A percentile compares a stretch with the other conserved stretches of the same genome.
Evolutionary conservation across 2,888 invertebrate genomes (phyloP).

Genomic region (Hirtodrosophila histrioides): DNA sequence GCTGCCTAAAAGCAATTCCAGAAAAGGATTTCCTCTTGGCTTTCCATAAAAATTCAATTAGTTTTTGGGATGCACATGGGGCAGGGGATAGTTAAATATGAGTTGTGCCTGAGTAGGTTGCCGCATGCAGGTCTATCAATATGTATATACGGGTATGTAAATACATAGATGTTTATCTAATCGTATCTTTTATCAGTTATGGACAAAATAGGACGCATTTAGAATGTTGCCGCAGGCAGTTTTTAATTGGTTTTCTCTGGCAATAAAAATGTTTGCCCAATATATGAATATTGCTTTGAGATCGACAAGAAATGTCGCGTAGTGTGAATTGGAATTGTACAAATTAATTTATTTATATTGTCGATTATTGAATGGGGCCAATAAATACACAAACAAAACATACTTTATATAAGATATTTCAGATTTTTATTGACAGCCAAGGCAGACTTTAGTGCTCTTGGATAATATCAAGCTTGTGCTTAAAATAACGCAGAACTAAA

Average conservation of each 20-base stretch:
- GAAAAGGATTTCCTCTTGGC: constrained; percentile 19
- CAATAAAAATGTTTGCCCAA: constrained; percentile 10
- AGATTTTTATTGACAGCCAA: no score
- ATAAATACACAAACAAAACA: no score
- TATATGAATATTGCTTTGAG: background rate
- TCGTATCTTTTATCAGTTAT: constrained; percentile 15
- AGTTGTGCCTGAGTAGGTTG: constrained; percentile 8
- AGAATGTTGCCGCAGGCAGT: constrained; percentile 1
- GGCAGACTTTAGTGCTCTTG: no score
- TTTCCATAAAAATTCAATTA: constrained; percentile 50
- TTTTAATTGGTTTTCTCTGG: constrained; percentile 13
- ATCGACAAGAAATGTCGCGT: no score
- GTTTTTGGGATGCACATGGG: constrained; percentile 22
- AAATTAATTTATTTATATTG: no score
- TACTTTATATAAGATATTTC: no score
- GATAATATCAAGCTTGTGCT: background rate
- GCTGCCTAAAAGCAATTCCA: constrained; percentile 13
- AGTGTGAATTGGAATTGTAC: no score
- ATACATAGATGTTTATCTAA: constrained; percentile 20
- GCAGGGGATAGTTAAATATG: constrained; percentile 7
- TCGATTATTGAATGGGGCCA: no score
- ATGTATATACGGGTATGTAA: background rate
- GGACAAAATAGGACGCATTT: background rate
- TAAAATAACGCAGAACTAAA: constrained; percentile 1
- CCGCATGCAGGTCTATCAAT: background rate